Base-by-base conservation (phyloP, 35 echinoderm and acorn worm genomes). In the Eucidaris tribuloides region DNA sequence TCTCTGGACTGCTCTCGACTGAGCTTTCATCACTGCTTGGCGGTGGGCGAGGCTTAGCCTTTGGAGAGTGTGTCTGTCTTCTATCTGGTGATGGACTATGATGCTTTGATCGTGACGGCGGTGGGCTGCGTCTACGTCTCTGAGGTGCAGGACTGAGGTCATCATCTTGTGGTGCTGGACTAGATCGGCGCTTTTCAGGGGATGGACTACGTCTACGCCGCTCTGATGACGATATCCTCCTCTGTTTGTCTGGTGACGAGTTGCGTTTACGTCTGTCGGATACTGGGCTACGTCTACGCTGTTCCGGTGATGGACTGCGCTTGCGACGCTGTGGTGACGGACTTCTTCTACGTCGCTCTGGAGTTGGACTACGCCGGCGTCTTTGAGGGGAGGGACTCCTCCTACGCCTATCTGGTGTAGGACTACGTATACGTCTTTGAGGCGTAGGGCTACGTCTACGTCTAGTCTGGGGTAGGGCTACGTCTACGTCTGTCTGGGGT, bases 401-500 rank as follows among this genome's bases (percentile, higher is more conserved):
- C 42, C 84, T 46, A 0, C 68, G 13, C 1, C 54, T 36, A 18
- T 41, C 48, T 45, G 79, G 79, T 0, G 54, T 62, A 37, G 54
- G 74, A 28, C 74, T 74, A 20, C 76, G 85, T 34, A 38, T 59
- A 14, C 55, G 37, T 62, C 28, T 79, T 30, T 87, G 74, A 18
- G 76, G 85, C 17, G 74, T 79, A 31, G 77, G 76, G 33, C 60
- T 79, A 24, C 56, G 50, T 25, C 80, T 38, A 20, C 59, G 76
- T 22, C 77, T 80, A n/a, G 4, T 88, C 85, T 19, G 85, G 85
- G 28, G 76, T 37, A 14, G 85, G 78, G 46, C 72, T 77, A 62
- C 77, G 78, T 65, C 85, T 23, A 33, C 59, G 76, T 46, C 59
- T 80, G 4, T 88, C 85, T 19, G 85, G 85, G 32, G 76, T 65